Evolutionary conservation across 2,888 invertebrate genomes (phyloP).

Genomic region (Acleris sparsana): DNA sequence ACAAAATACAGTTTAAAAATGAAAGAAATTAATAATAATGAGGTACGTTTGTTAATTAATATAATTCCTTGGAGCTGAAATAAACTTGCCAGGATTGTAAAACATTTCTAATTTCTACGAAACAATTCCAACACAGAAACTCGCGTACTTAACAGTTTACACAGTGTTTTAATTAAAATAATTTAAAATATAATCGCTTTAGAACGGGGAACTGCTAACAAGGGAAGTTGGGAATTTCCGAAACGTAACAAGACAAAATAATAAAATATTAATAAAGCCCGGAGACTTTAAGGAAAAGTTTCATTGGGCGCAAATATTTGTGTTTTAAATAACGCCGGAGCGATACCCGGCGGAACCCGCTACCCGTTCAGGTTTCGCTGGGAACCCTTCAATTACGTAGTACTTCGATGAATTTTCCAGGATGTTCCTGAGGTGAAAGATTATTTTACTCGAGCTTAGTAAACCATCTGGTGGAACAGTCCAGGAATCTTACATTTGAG

Average conservation of each 20-base stretch:
- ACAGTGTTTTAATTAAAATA: conserved; percentile 83
- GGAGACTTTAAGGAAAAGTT: conserved; percentile 78
- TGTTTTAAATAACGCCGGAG: conserved; percentile 79
- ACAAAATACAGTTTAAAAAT: background rate
- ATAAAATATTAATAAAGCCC: conserved; percentile 83
- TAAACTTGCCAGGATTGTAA: conserved; percentile 38
- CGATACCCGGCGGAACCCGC: conserved; percentile 66
- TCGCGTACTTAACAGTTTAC: conserved; percentile 66
- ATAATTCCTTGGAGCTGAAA: conserved; percentile 2
- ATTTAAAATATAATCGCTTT: conserved; percentile 84
- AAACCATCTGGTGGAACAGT: no score
- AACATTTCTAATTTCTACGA: conserved; percentile 52
- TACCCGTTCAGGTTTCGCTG: conserved; percentile 46
- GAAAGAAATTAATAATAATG: background rate
- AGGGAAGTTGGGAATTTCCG: conserved; percentile 77
- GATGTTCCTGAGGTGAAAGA: no score
- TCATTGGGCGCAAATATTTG: conserved; percentile 78
- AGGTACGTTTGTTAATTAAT: background rate
- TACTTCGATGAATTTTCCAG: background rate
- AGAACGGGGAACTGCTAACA: conserved; percentile 74
- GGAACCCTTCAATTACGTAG: conserved; percentile 18
- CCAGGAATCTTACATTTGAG: no score
- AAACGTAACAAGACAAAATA: conserved; percentile 82
- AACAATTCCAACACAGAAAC: conserved; percentile 52
- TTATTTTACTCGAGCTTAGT: no score